Conservation (phyloP, 2,797 vertebrate genomes). For the Danio jaintianensis region DNA sequence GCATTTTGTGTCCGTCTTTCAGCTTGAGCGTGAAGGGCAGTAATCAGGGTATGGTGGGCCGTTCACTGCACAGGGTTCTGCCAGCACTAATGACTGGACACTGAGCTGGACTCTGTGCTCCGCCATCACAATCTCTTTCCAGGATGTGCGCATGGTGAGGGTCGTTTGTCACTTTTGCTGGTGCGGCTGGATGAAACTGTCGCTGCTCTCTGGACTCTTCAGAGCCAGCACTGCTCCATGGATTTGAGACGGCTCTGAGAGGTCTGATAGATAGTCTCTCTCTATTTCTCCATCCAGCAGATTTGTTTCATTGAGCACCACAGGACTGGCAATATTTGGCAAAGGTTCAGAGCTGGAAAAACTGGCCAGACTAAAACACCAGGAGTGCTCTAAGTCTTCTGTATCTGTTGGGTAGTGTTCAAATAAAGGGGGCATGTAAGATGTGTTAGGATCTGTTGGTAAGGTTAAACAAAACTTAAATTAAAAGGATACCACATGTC, state of each 20-base stretch:
- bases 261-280: constrained; percentile 57
- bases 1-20: constrained; percentile 16
- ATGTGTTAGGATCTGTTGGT: not conserved
- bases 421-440: constrained; percentile 30
- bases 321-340: constrained; percentile 53
- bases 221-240: constrained; percentile 37
- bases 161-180: constrained; percentile 53
- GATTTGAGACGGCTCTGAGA: constrained; percentile 48
- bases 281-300: constrained; percentile 40
- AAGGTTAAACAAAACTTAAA: not conserved
- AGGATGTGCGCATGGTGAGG: constrained; percentile 25
- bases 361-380: constrained; percentile 49
- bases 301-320: constrained; percentile 55
- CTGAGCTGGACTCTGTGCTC: constrained; percentile 38
- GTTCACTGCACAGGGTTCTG: constrained; percentile 17
- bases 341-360: constrained; percentile 17
- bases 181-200: constrained; percentile 39
- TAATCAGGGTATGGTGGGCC: constrained; percentile 44
- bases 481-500: not conserved
- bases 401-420: constrained; percentile 2
- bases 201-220: constrained; percentile 26
- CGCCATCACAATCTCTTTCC: constrained; percentile 43
- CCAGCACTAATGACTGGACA: constrained; percentile 48
- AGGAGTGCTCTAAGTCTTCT: constrained; percentile 40
- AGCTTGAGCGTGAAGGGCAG: constrained; percentile 39